Evolutionary conservation across 2,113 vertebrate genomes (phyloP).

Genomic region (Penelope pileata): DNA sequence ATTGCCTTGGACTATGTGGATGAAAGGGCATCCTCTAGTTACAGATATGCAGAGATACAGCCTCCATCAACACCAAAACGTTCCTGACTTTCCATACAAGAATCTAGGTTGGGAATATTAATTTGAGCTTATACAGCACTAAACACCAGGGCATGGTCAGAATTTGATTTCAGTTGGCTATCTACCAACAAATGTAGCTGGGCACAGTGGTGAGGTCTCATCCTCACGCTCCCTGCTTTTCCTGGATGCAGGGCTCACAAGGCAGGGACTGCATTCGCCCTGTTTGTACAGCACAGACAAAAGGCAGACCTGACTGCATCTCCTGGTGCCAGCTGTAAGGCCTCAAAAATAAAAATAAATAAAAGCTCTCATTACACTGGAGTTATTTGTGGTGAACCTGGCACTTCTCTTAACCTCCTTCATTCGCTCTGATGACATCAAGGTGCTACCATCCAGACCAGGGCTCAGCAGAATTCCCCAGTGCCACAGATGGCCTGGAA

Average conservation of each 20-base stretch:
- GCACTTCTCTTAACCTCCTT: background rate
- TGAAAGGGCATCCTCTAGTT: background rate
- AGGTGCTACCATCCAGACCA: background rate
- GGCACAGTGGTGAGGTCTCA: background rate
- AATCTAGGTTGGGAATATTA: background rate
- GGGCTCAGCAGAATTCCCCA: background rate
- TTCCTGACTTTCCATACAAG: background rate
- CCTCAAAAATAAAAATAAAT: background rate
- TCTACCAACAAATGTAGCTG: background rate
- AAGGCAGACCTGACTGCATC: background rate
- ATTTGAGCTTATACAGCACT: background rate
- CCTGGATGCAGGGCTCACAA: background rate
- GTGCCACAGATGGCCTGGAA: background rate
- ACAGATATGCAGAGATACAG: background rate
- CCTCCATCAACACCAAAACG: background rate
- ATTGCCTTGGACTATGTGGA: rapidly evolving
- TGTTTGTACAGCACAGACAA: background rate
- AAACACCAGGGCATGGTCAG: background rate
- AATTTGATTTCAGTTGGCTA: background rate
- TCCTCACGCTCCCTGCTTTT: background rate
- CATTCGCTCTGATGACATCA: no score
- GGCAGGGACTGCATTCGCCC: background rate
- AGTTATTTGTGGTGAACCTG: background rate
- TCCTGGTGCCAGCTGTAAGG: background rate
- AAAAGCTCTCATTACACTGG: background rate